phyloP scores from a whole-genome alignment of 2,113 vertebrate species.

The Origma solitaria region DNA sequence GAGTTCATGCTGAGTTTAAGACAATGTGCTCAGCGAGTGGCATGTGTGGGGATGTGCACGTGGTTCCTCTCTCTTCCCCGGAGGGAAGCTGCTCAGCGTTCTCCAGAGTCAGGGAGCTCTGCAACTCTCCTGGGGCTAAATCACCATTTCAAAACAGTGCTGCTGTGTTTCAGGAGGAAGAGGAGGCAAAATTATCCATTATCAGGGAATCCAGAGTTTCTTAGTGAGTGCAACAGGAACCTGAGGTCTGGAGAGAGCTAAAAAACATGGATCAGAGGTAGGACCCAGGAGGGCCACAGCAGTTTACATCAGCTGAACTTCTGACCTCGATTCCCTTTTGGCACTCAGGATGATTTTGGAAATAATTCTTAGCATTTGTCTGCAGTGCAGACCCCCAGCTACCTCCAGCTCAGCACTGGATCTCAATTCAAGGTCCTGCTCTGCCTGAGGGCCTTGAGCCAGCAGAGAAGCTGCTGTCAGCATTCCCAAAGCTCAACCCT shows the following conservation, averaged over 20 bases:
- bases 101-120: not conserved
- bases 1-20: not conserved
- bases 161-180: not conserved
- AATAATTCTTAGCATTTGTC: not conserved
- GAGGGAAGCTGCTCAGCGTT: not conserved
- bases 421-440: not conserved
- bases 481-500: not conserved
- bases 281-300: not conserved
- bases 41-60: fast-evolving
- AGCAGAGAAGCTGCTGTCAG: not conserved
- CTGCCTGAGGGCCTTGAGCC: not conserved
- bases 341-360: not conserved
- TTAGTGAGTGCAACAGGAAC: not conserved
- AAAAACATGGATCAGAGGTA: not conserved
- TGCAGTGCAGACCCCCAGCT: not conserved
- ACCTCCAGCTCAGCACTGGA: not conserved
- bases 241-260: not conserved
- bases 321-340: not conserved
- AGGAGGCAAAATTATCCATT: not conserved
- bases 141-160: not conserved
- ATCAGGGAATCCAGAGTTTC: not conserved
- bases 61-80: not conserved
- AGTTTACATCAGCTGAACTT: not conserved
- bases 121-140: not conserved
- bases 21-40: not conserved